phyloP scores from a whole-genome alignment of 1,140 invertebrate species.

The Xylocopa sonorina region DNA sequence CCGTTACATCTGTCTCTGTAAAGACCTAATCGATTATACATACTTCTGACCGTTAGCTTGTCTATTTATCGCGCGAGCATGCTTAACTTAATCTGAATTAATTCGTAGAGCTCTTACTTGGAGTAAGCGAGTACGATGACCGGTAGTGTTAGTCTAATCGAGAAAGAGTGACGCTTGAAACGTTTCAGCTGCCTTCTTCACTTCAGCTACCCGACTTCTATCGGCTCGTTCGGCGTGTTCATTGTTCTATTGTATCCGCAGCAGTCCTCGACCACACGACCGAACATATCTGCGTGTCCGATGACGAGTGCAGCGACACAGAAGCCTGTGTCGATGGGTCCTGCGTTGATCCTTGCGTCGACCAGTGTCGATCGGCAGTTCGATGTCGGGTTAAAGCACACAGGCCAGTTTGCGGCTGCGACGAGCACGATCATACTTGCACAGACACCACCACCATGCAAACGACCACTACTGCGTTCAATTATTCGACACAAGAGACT shows the following conservation, averaged over 20 bases:
- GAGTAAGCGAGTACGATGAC: constrained; percentile 45
- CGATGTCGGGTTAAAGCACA: constrained; percentile 84
- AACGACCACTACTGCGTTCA: not conserved
- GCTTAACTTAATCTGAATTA: constrained; percentile 55
- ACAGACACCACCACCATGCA: constrained; percentile 20
- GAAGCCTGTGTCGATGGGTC: constrained; percentile 85
- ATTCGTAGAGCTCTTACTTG: constrained; percentile 60
- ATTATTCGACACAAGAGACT: constrained; percentile 26
- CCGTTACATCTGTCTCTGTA: constrained; percentile 82
- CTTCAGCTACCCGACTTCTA: not conserved
- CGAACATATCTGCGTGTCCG: constrained; percentile 82
- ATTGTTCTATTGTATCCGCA: constrained; percentile 82
- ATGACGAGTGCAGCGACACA: constrained; percentile 86
- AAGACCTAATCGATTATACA: constrained; percentile 70
- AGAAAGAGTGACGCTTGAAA: constrained; percentile 45
- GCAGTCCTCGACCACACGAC: constrained; percentile 78
- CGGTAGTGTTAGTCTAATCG: constrained; percentile 60
- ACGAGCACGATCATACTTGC: constrained; percentile 54
- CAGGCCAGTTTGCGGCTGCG: constrained; percentile 82
- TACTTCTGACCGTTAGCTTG: constrained; percentile 60
- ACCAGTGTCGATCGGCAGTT: constrained; percentile 83
- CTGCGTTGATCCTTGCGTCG: constrained; percentile 86
- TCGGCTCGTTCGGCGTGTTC: constrained; percentile 41
- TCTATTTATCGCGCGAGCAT: constrained; percentile 62
- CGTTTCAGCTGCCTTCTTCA: constrained; percentile 51